Evolutionary conservation across 2,797 vertebrate species (phyloP).

Genomic region (Taeniopygia guttata): DNA sequence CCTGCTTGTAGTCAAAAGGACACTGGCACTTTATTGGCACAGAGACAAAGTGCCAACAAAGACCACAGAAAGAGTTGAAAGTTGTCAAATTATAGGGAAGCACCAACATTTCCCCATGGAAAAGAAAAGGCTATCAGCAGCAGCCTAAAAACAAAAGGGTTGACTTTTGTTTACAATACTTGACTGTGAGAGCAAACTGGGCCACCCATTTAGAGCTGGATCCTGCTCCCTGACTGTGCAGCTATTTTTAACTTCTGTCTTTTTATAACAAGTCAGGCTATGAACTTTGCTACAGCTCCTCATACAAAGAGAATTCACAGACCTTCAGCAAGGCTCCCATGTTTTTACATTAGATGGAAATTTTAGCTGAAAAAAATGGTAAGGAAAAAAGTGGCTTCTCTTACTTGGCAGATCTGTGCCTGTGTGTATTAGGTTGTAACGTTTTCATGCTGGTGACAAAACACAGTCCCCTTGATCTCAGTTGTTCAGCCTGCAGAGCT

Average conservation of each 20-base stretch:
- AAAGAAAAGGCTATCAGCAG: not conserved
- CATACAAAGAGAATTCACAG: not conserved
- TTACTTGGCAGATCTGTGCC: not conserved
- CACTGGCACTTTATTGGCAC: not conserved
- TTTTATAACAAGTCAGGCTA: not conserved
- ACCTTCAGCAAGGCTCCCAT: not conserved
- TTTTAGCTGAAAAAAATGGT: not conserved
- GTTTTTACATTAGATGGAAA: not conserved
- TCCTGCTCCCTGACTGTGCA: not conserved
- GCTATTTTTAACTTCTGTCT: constrained; percentile 46
- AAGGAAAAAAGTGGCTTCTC: not conserved
- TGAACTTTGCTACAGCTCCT: not conserved
- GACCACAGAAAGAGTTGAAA: not conserved
- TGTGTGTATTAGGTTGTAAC: not conserved
- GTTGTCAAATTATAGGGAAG: not conserved
- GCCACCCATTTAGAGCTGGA: constrained; percentile 46
- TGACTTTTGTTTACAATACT: not conserved
- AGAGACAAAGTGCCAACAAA: not conserved
- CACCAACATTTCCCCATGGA: not conserved
- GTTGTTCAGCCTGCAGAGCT: not conserved
- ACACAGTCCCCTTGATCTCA: not conserved
- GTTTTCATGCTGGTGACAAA: not conserved
- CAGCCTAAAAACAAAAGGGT: not conserved
- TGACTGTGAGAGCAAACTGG: constrained; percentile 36
- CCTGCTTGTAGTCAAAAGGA: not conserved